Evolutionary conservation across 2,888 invertebrate genomes (phyloP), one percentile per base, ranked within the genome.

Genomic region (Agrochola litura): DNA sequence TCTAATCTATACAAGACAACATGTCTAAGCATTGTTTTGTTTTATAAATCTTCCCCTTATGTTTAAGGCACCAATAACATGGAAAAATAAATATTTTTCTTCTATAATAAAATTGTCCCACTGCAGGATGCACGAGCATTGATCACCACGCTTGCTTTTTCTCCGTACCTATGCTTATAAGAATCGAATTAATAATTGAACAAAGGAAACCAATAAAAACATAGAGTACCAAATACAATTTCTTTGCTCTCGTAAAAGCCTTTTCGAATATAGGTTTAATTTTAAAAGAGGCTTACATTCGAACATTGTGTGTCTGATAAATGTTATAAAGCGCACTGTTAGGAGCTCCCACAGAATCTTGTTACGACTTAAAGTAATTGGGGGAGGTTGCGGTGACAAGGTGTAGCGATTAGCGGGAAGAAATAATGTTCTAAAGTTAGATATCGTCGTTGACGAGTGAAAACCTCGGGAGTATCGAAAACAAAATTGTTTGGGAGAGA

Each of bases 231-330:
- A 41, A 58, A 80, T 60, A 73, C 64, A 65, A 72, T 77, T 73
- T 61, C 61, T 60, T n/a, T 69, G 64, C n/a, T 58, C 77, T 10
- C 37, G 19, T 68, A 85, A 63, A 81, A 77, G 52, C 61, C 22
- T 37, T 69, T 76, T 67, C 63, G 30, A 81, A 75, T 72, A 70
- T 16, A 54, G 41, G 46, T 86, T 82, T 74, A 69, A 76, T 79
- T 83, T 86, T 63, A 86, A 83, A 86, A 86, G 77, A 77, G 86
- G 80, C 75, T 85, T 79, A 74, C 46, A 46, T 63, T 22, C 14
- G n/a, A 69, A 60, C 72, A 79, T 79, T 74, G 66, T 73, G 19
- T 58, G 70, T 12, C 60, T 77, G 61, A 70, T 74, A 86, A 58
- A 77, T 77, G 56, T 37, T 66, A 76, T 79, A 83, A 74, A 77